Evolutionary conservation across 2,797 vertebrate species (phyloP).

Genomic region (Takifugu rubripes): DNA sequence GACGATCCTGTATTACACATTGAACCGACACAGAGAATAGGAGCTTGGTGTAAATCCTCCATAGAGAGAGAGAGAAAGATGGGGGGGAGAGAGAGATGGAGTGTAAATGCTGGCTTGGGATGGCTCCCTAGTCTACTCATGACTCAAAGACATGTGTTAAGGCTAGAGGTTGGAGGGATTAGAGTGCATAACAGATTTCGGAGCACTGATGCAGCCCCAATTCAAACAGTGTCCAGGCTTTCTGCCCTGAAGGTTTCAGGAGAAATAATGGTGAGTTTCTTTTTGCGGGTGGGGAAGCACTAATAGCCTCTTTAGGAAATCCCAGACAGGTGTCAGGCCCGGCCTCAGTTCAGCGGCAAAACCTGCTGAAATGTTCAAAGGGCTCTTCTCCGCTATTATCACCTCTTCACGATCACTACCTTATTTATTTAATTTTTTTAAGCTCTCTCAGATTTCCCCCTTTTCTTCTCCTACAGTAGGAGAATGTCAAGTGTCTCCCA

Average conservation of each 20-base stretch:
- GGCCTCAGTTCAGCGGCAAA: constrained; percentile 43
- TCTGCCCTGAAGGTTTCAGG: constrained; percentile 70
- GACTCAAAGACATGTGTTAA: constrained; percentile 60
- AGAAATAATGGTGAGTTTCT: constrained; percentile 66
- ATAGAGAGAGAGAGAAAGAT: constrained; percentile 10
- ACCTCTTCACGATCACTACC: constrained; percentile 10
- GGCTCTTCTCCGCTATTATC: constrained; percentile 19
- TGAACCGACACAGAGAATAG: constrained; percentile 54
- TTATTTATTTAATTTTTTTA: constrained; percentile 7
- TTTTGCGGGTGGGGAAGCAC: constrained; percentile 55
- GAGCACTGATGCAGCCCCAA: constrained; percentile 62
- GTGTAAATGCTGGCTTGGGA: constrained; percentile 60
- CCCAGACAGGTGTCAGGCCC: constrained; percentile 46
- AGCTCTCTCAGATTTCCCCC: constrained; percentile 16
- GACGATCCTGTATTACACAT: constrained; percentile 62
- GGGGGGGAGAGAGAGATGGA: constrained; percentile 10
- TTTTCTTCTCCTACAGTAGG: constrained; percentile 1
- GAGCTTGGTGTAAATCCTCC: constrained; percentile 50
- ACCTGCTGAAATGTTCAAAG: constrained; percentile 38
- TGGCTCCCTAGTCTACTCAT: constrained; percentile 50
- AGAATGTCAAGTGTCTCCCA: constrained; percentile 21
- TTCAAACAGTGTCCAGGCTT: constrained; percentile 67
- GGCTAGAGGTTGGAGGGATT: constrained; percentile 62
- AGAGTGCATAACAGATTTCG: constrained; percentile 70
- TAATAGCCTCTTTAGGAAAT: constrained; percentile 75